phyloP scores from a whole-genome alignment of 2,888 invertebrate genomes.

The Artemia sinica region DNA sequence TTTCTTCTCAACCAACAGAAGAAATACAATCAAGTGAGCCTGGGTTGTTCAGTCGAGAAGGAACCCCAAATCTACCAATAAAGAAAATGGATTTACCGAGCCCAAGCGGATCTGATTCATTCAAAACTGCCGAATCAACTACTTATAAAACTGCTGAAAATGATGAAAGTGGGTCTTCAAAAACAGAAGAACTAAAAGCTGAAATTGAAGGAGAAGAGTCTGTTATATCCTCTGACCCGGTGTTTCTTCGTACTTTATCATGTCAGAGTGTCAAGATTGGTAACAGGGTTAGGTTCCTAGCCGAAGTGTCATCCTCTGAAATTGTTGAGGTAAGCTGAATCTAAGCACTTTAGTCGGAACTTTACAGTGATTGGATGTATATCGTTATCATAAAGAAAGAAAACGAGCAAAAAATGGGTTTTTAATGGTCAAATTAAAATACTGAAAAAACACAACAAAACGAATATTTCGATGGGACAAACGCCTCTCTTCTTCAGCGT shows the following conservation, averaged over 20 bases:
- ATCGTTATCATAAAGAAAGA: too few relatives aligned
- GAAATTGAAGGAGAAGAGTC: conserved; percentile 6
- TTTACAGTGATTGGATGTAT: too few relatives aligned
- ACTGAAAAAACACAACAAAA: too few relatives aligned
- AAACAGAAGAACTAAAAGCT: conserved; percentile 13
- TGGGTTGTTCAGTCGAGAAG: conserved; percentile 2
- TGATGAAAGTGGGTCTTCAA: neutral
- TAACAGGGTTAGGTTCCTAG: conserved; percentile 62
- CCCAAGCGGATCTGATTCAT: conserved; percentile 1
- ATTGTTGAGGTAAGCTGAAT: conserved; percentile 49
- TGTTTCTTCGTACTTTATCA: conserved; percentile 62
- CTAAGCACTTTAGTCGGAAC: too few relatives aligned
- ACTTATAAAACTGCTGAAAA: conserved; percentile 5
- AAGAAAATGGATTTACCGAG: conserved; percentile 12
- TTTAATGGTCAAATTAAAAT: too few relatives aligned
- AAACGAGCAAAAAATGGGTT: too few relatives aligned
- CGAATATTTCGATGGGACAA: too few relatives aligned
- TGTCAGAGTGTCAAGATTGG: conserved; percentile 79
- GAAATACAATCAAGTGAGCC: neutral
- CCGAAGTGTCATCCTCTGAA: conserved; percentile 60
- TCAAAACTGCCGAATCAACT: neutral
- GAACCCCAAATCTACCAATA: conserved; percentile 2
- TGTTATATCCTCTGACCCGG: conserved; percentile 36
- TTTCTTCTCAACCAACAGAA: neutral
- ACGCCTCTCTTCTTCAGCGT: too few relatives aligned